Evolutionary conservation across 64 coral and sea anemone genomes (phyloP), one percentile per base, ranked within the genome.

Genomic region (Montipora capricornis): DNA sequence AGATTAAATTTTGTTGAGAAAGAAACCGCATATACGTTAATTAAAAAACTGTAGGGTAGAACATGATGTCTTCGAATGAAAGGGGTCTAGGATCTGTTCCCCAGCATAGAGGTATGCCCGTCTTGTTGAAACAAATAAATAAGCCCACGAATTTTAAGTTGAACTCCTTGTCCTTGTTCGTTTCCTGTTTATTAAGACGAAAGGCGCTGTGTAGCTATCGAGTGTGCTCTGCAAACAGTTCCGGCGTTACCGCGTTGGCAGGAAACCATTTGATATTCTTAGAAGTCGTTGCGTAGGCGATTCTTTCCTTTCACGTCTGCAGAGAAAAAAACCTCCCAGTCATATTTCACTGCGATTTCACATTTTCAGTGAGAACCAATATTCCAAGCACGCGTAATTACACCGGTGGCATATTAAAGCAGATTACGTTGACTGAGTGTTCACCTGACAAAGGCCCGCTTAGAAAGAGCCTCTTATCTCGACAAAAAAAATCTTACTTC

Each of bases 151-250:
- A 71, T 22, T 6, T 20, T 20, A 71, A 24, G 68, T 71, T 71
- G 5, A 20, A 20, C 19, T 17, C 20, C 68, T 71, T 71, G 20
- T n/a, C 17, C 20, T 6, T 15, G 19, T 15, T 71, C 17, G 8
- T 71, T 86, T 86, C 82, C 82, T 86, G 66, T 86, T 71, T 86
- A 71, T 50, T 49, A 46, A 49, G 44, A 83, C 58, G 16, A 17
- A 83, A 8, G 37, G 60, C 19, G 2, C 67, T 68, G 6, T 49
- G 13, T 49, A 51, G 5, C 44, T 49, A 73, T 20, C 66, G 6
- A n/a, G 45, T 71, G 67, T 50, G 47, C 82, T 6, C 2, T n/a
- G 14, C 16, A 73, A 71, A 10, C 19, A 86, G 82, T 86, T 86
- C 82, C 82, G 82, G 82, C 67, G 8, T 49, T 19, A 6, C 8